Evolutionary conservation across 2,888 invertebrate genomes (phyloP).

Genomic region (Platerodrilus igneus): DNA sequence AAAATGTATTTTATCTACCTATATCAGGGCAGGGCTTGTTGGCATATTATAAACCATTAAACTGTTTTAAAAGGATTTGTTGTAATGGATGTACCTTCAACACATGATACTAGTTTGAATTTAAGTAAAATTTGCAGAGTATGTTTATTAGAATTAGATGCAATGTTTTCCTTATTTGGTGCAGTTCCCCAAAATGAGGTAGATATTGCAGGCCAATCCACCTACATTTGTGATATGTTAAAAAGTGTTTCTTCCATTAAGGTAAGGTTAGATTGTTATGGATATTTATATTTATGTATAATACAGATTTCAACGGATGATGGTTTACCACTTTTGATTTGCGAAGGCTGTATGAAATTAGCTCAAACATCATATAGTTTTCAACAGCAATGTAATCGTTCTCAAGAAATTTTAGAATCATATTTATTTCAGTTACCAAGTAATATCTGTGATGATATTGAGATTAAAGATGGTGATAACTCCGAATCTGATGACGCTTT

Average conservation of each 20-base stretch:
- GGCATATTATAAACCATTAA: too few relatives aligned
- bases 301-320: conserved; percentile 32
- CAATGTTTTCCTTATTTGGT: conserved; percentile 35
- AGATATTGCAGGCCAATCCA: conserved; percentile 24
- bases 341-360: conserved; percentile 32
- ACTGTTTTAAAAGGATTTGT: too few relatives aligned
- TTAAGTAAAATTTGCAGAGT: conserved; percentile 33
- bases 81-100: too few relatives aligned
- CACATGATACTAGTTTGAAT: conserved; percentile 23
- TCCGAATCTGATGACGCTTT: too few relatives aligned
- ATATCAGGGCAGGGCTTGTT: too few relatives aligned
- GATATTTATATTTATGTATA: conserved; percentile 1
- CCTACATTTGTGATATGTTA: conserved; percentile 33
- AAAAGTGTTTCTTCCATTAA: conserved; percentile 33
- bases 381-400: conserved; percentile 34
- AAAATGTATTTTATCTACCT: too few relatives aligned
- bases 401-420: conserved; percentile 31
- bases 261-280: conserved; percentile 18
- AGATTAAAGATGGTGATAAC: background rate
- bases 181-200: conserved; percentile 31
- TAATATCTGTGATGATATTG: conserved; percentile 4
- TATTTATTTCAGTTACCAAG: conserved; percentile 26
- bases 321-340: conserved; percentile 33
- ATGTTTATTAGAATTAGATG: conserved; percentile 33
- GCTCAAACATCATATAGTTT: conserved; percentile 33